phyloP scores from a whole-genome alignment of 2,888 invertebrate genomes.

The Melinopterus prodromus region DNA sequence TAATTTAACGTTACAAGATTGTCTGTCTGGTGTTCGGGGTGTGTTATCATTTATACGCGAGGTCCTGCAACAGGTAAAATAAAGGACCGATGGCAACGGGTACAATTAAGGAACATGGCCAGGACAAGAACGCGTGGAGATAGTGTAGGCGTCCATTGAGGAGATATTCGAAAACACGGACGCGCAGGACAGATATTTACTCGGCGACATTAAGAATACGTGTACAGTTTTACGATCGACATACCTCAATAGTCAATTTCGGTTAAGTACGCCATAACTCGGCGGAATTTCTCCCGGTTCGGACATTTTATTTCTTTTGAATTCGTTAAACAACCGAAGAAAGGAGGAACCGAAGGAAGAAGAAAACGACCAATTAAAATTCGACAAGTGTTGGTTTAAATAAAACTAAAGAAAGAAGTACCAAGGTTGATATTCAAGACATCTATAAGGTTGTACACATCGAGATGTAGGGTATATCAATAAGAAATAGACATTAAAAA shows the following conservation, averaged over 20 bases:
- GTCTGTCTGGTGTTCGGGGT: neutral
- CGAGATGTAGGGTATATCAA: too few species aligned
- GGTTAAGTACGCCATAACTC: constrained; percentile 4
- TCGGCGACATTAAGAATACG: neutral
- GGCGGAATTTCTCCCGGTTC: neutral
- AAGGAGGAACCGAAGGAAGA: neutral
- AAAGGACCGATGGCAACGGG: neutral
- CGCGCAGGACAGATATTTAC: neutral
- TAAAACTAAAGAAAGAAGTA: neutral
- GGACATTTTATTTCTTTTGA: neutral
- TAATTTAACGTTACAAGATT: neutral
- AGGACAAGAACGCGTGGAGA: neutral
- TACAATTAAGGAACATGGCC: constrained; percentile 4
- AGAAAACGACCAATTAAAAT: neutral
- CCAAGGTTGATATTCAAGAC: too few species aligned
- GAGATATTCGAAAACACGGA: neutral
- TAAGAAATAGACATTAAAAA: too few species aligned
- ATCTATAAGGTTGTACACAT: too few species aligned
- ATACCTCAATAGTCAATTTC: constrained; percentile 4
- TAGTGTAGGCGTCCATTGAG: neutral
- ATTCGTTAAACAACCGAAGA: neutral
- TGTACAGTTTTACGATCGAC: neutral
- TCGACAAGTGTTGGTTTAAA: neutral
- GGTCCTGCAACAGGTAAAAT: neutral
- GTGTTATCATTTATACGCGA: neutral